Base-by-base conservation (phyloP, 30 jellyfish, hydroid and myxozoan genomes). In the Catostylus mosaicus region DNA sequence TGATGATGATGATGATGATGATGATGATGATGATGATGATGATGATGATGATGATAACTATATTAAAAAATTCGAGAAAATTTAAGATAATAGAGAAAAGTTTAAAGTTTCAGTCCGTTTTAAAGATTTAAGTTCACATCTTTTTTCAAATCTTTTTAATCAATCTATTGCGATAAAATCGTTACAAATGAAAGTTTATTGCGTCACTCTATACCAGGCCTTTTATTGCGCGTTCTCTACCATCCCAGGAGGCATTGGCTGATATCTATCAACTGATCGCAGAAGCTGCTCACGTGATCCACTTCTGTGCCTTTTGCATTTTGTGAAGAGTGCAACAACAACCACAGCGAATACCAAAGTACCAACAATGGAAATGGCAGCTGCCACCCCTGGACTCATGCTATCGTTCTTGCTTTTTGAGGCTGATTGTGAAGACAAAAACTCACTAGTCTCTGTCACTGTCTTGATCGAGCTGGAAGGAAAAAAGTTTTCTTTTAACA, bases 311-410 rank as follows among this genome's bases (percentile, higher is more conserved):
- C 22, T 65, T 35, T 67, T 80, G 84, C 90, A 80, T 54, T 80
- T 80, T 37, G 80, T 43, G 75, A 80, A 72, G 47, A 80, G 48
- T 34, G 75, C 56, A 23, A 67, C 81, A 74, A 83, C 87, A 34
- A 83, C 67, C n/a, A 45, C 37, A 18, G 84, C 93, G 30, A 67
- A 73, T 2, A 62, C 67, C 64, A 83, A 30, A 11, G 93, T 83
- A 37, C 80, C 85, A 5, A 63, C 46, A 43, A 83, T 63, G 20
- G 93, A 83, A 19, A 83, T 57, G 1, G 37, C 93, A 51, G 86
- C 93, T 10, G 93, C 93, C 2, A 70, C 73, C 9, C 93, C 93
- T 33, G 93, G 93, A 38, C 75, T 54, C 71, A 83, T 38, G 26
- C 67, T 38, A 31, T 62, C 72, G n/a, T 0, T 18, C 34, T 31